phyloP scores from a whole-genome alignment of 2,888 invertebrate species.

The Meteorus cinctellus region DNA sequence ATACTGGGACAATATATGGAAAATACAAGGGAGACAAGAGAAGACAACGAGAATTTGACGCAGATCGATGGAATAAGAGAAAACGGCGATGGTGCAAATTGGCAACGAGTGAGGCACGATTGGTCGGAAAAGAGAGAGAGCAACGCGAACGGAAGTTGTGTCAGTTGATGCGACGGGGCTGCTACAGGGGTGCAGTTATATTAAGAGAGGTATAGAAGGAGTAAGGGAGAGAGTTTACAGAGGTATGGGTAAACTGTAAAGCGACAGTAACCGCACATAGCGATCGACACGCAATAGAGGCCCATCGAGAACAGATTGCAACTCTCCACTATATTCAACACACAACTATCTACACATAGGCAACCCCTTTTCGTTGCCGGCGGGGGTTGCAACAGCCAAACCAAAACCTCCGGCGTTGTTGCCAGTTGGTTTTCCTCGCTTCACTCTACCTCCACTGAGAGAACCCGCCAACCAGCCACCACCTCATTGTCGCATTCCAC shows the following conservation, averaged over 20 bases:
- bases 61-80: no score
- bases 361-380: slow-evolving; percentile 21
- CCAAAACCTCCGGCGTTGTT: slow-evolving; percentile 19
- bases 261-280: slow-evolving; percentile 62
- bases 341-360: slow-evolving; percentile 40
- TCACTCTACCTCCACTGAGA: background rate
- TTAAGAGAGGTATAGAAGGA: background rate
- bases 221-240: slow-evolving; percentile 56
- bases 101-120: no score
- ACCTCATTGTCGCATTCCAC: background rate
- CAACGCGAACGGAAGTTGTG: no score
- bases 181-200: background rate
- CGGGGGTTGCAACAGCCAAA: slow-evolving; percentile 9
- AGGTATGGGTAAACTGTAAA: slow-evolving; percentile 60
- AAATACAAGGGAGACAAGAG: slow-evolving; percentile 17
- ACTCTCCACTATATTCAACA: slow-evolving; percentile 49
- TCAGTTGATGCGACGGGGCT: no score
- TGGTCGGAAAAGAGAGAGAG: no score
- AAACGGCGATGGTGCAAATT: no score
- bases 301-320: slow-evolving; percentile 68
- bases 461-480: slow-evolving; percentile 12
- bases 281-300: slow-evolving; percentile 53
- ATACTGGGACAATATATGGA: background rate
- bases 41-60: slow-evolving; percentile 16
- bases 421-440: background rate